Percentiles rank a stretch among this genome's conserved stretches.
phyloP scores from a whole-genome alignment of 2,113 vertebrate genomes.

The Phalacrocorax pelagicus region DNA sequence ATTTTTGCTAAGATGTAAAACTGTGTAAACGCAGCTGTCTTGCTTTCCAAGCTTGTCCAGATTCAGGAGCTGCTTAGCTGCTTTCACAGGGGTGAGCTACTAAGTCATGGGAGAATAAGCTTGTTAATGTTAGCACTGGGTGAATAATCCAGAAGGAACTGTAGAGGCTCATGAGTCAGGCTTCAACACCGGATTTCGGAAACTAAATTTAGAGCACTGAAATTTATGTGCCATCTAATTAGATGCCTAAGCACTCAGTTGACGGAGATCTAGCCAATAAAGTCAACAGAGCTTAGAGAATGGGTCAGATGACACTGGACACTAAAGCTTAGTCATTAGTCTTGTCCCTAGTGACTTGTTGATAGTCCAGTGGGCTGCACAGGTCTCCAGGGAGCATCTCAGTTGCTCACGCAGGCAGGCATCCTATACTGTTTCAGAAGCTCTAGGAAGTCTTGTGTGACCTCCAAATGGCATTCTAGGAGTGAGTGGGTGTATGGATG shows the following conservation, averaged over 20 bases:
- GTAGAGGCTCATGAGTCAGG: background rate
- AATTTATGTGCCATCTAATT: background rate
- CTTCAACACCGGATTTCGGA: background rate
- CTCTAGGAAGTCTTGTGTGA: background rate
- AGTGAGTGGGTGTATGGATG: accelerated
- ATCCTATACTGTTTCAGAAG: background rate
- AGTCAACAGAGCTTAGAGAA: background rate
- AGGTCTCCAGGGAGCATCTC: background rate
- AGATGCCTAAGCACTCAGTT: background rate
- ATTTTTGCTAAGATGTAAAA: background rate
- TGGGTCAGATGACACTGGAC: background rate
- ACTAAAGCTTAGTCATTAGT: background rate
- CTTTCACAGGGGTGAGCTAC: background rate
- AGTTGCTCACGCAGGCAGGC: background rate
- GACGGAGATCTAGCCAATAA: background rate
- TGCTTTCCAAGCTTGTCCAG: background rate
- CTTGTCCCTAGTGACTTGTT: background rate
- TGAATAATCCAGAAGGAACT: background rate
- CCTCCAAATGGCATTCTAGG: background rate
- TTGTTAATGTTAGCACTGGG: accelerated
- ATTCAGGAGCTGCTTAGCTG: background rate
- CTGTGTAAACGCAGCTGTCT: background rate
- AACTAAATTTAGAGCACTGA: background rate
- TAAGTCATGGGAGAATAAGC: background rate
- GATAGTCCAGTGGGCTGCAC: background rate